Base-by-base conservation (phyloP, 1,140 invertebrate genomes). In the Leptinotarsa defecta region DNA sequence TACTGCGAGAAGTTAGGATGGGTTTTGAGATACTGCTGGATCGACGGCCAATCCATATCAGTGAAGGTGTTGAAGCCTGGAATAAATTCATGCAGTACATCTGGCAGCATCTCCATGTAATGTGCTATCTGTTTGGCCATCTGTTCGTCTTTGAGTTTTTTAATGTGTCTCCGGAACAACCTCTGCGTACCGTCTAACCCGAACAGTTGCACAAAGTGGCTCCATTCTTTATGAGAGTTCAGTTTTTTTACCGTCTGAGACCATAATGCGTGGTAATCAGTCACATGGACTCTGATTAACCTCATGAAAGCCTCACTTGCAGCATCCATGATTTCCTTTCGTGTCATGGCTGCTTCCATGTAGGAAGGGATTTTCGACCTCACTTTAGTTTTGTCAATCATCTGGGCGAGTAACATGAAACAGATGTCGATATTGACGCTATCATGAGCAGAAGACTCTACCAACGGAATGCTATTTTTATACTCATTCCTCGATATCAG, bases 391-490 rank as follows among this genome's bases (percentile, higher is more conserved):
- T 91, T 88, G 85, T 99, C 97, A 75, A 98, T 93, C 85, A 98
- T 91, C 86, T 98, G 96, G 24, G 96, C 96, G 48, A 98, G 86
- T 65, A 96, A 89, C 82, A 98, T 90, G 86, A 99, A 99, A 11
- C 97, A 95, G 76, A 95, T 87, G 84, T 99, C 97, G 19, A 98
- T 94, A 86, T 99, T 99, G 67, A 99, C 95, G 86, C 98, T 98
- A 83, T 98, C 95, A 83, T 98, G 96, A 11, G 97, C 93, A 15
- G 96, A 98, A 0, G 96, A 97, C 88, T 99, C 97, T 49, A 99
- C 92, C 63, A 99, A 87, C 1, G 94, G 92, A 79, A 99, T 95
- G 77, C 90, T 88, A 74, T 92, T 92, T 84, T 96, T 97, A 83
- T 96, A 97, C 86, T 99, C 97, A 86, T 97, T 98, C 34, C 96